These are phyloP conservation scores for Protobothrops flavoviridis DNA, from an alignment of 2,113 vertebrate genomes.

Conservation along the genomic window DNA sequence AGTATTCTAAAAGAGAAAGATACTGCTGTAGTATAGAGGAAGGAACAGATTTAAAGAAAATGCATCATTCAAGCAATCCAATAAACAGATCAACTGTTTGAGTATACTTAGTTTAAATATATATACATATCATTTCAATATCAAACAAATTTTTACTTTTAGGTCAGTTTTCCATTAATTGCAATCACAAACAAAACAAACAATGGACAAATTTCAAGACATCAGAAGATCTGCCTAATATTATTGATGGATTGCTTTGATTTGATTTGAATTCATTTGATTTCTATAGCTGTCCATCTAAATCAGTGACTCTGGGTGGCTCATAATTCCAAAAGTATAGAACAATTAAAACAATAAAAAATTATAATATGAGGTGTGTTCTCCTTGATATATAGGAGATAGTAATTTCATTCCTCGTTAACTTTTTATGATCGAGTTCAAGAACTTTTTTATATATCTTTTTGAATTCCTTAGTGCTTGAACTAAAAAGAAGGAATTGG, in stretches of 20 bases:
- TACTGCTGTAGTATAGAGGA: not conserved
- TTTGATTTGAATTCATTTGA: too few species aligned
- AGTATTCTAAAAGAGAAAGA: not conserved
- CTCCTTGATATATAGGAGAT: not conserved
- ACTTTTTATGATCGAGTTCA: not conserved
- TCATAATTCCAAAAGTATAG: too few species aligned
- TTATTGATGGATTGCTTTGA: not conserved
- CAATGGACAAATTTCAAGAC: not conserved
- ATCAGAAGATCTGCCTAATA: not conserved
- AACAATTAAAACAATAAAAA: too few species aligned
- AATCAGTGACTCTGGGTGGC: too few species aligned
- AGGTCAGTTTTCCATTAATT: not conserved
- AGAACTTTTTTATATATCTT: not conserved
- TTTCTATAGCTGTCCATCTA: too few species aligned
- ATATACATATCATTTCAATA: not conserved
- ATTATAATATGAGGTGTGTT: too few species aligned
- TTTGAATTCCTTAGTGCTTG: not conserved
- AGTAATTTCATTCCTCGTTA: not conserved
- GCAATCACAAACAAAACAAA: too few species aligned
- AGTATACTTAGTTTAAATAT: not conserved
- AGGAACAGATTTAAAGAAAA: not conserved
- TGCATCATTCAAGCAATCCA: not conserved
- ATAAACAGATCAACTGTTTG: not conserved
- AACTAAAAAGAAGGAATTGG: not conserved
- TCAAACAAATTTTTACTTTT: too few species aligned